phyloP scores from a whole-genome alignment of 2,888 invertebrate species.

The Ochropacha duplaris region DNA sequence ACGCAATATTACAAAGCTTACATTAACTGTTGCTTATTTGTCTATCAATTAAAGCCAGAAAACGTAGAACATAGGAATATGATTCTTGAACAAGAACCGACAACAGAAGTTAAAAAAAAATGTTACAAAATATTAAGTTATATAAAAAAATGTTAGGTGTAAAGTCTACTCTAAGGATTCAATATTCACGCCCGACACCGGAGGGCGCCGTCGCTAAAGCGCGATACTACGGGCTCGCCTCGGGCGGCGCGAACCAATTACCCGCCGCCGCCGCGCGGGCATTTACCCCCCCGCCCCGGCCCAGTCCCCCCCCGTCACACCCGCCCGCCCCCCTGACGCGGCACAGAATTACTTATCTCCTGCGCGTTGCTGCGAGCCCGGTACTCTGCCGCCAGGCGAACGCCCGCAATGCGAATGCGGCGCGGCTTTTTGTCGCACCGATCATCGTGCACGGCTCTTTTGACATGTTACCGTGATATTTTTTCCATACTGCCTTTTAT shows the following conservation, averaged over 20 bases:
- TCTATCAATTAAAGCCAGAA: neutral
- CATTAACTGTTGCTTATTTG: too few species aligned
- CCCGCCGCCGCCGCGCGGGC: conserved; percentile 77
- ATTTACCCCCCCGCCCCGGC: conserved; percentile 68
- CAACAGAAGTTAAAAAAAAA: conserved; percentile 4
- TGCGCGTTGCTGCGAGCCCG: conserved; percentile 60
- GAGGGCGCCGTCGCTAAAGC: conserved; percentile 83
- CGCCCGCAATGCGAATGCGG: conserved; percentile 74
- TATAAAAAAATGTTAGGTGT: conserved; percentile 24
- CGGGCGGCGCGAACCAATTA: conserved; percentile 83
- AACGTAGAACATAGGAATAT: conserved; percentile 5
- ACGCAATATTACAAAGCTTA: too few species aligned
- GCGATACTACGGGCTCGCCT: conserved; percentile 82
- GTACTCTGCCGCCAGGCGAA: conserved; percentile 75
- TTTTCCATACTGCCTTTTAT: neutral
- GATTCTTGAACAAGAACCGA: neutral
- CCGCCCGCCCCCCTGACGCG: conserved; percentile 44
- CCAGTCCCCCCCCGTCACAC: conserved; percentile 21
- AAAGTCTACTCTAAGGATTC: conserved; percentile 49
- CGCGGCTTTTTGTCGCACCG: conserved; percentile 51
- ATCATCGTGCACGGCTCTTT: conserved; percentile 30
- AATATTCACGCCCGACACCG: conserved; percentile 71
- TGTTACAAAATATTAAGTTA: conserved; percentile 11
- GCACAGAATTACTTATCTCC: conserved; percentile 72
- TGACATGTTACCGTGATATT: neutral